Base-by-base conservation (phyloP, 2,797 vertebrate genomes). In the Rhabdophis nuchalis region DNA sequence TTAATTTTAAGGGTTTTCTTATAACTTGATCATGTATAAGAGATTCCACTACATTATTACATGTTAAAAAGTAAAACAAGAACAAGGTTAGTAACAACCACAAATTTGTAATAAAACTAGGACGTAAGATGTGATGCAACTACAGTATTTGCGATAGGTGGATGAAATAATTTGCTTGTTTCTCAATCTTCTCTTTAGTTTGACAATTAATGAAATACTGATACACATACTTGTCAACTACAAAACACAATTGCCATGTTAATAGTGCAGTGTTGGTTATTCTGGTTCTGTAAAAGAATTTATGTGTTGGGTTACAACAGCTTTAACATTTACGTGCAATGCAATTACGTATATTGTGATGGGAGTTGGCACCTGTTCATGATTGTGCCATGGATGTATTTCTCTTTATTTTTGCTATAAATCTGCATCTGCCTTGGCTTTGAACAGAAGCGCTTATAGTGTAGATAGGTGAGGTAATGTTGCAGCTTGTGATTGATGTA, bases 261-360 rank as follows among this genome's bases (percentile, higher is more conserved):
- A 94, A 89, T 86, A 53, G 85, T 90, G n/a, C 61, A 82, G 1
- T 61, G n/a, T 86, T 92, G 92, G 0, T 87, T 57, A 89, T 54
- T 60, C 57, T 85, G 25, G 23, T 56, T 91, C 86, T 77, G 23
- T 2, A 58, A 50, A n/a, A 82, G 3, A 41, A 18, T 20, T 77
- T 57, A 36, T 56, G 11, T 27, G 20, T 82, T 1, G 16, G 23
- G 5, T 89, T 85, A 54, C 3, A n/a, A 18, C 23, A 89, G 12
- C n/a, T 32, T 25, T 50, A 54, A n/a, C 46, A 20, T 89, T 60
- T 82, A 41, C 0, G 12, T 64, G 27, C 60, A 64, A n/a, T 64
- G 60, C 27, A 64, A n/a, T 18, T 36, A 58, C 0, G 6, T 61
- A 5, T 13, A 82, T 88, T 36, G 9, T 46, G 29, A 60, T 61